These are phyloP conservation scores for Caligus rogercresseyi DNA, from an alignment of 1,140 invertebrate species.

Conservation along the genomic window DNA sequence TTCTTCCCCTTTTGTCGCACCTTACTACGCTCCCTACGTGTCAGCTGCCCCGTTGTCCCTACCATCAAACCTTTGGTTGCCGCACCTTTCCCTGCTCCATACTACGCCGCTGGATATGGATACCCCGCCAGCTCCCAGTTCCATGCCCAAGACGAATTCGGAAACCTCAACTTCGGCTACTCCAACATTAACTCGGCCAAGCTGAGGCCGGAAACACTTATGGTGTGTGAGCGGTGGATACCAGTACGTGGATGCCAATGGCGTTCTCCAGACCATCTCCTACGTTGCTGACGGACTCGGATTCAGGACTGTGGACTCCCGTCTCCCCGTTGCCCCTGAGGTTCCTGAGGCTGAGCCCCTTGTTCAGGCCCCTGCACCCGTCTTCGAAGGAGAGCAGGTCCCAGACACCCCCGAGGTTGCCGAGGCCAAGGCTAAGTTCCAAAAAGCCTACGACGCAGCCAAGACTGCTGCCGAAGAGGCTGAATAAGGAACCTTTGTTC, in stretches of 20 bases:
- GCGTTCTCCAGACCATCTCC: too few relatives aligned
- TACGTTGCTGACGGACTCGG: conserved; percentile 24
- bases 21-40: neutral
- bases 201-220: conserved; percentile 23
- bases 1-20: conserved; percentile 23
- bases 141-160: conserved; percentile 24
- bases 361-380: too few relatives aligned
- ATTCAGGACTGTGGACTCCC: conserved; percentile 21
- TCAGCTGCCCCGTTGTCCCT: neutral
- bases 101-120: conserved; percentile 22
- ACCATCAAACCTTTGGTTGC: neutral
- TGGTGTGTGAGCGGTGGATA: conserved; percentile 22
- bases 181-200: conserved; percentile 20
- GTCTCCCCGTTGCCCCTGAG: too few relatives aligned
- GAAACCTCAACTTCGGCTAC: too few relatives aligned
- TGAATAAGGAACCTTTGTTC: too few relatives aligned
- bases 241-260: too few relatives aligned
- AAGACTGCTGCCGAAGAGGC: too few relatives aligned
- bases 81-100: conserved; percentile 12
- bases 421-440: too few relatives aligned
- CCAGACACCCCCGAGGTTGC: too few relatives aligned
- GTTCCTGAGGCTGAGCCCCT: conserved; percentile 21
- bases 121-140: too few relatives aligned
- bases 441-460: too few relatives aligned
- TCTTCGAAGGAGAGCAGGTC: too few relatives aligned